A percentile compares a stretch with the other conserved stretches of the same genome.
phyloP scores from a whole-genome alignment of 30 jellyfish, hydroid and myxozoan species.

The Cassiopea andromeda region DNA sequence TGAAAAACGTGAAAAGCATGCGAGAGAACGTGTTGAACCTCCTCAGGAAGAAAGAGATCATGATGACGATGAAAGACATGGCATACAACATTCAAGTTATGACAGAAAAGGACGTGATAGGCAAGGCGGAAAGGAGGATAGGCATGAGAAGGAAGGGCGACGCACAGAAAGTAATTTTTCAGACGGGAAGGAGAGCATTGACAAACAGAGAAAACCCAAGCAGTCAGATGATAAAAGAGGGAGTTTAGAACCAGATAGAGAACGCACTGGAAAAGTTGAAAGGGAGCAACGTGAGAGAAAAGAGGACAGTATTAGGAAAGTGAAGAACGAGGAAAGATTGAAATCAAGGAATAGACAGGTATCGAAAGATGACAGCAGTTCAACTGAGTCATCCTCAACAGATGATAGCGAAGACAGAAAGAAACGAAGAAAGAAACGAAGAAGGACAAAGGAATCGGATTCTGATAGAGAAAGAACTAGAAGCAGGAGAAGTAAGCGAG shows the following conservation, averaged over 20 bases:
- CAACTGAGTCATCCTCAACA: constrained; percentile 22
- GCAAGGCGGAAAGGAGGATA: not conserved
- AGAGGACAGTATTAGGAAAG: not conserved
- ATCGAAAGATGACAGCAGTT: constrained; percentile 7
- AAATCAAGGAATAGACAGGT: not conserved
- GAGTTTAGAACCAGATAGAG: not conserved
- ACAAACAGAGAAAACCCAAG: not conserved
- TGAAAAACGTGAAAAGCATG: not conserved
- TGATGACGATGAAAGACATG: constrained; percentile 3
- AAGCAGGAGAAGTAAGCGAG: constrained; percentile 16
- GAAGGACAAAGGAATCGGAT: constrained; percentile 11
- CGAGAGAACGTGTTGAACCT: not conserved
- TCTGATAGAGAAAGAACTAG: constrained; percentile 9
- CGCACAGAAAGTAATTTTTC: not conserved
- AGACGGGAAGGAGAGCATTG: not conserved
- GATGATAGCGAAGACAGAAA: constrained; percentile 12
- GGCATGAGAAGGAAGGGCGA: not conserved
- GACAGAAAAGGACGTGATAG: not conserved
- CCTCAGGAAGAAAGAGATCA: constrained; percentile 9
- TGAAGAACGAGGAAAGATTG: not conserved
- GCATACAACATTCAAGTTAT: not conserved
- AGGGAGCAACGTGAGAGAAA: not conserved
- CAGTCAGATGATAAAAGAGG: not conserved
- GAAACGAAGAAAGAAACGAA: constrained; percentile 24
- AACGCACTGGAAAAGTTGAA: not conserved